A percentile compares a stretch with the other conserved stretches of the same genome.
These are phyloP conservation scores for Apodemia mormo DNA, from an alignment of 2,888 invertebrate genomes.

Conservation along the genomic window DNA sequence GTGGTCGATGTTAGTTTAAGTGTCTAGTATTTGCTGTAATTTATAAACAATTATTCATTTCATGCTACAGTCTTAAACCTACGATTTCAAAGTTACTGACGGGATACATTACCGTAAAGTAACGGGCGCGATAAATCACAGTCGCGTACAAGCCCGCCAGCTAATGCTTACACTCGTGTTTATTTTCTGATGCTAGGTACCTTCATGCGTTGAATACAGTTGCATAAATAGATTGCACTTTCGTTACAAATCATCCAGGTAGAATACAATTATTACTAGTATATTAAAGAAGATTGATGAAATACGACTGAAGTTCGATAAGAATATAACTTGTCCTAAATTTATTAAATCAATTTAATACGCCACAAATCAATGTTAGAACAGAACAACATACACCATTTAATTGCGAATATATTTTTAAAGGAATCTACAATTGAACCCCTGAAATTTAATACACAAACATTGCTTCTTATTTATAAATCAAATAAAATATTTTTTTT, in stretches of 20 bases:
- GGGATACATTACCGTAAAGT: conserved; percentile 1
- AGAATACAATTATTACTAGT: not conserved
- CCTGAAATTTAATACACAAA: no score
- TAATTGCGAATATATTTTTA: no score
- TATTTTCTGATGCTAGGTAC: not conserved
- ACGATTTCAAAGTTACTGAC: conserved; percentile 4
- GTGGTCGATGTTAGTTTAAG: not conserved
- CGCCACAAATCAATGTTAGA: no score
- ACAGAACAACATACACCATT: no score
- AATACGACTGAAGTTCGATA: not conserved
- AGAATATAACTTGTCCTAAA: no score
- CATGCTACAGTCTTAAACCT: not conserved
- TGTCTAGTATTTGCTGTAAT: not conserved
- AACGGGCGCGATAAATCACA: conserved; percentile 4
- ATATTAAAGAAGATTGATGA: not conserved
- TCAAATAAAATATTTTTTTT: no score
- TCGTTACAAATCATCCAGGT: not conserved
- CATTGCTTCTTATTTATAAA: no score
- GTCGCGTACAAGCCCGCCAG: not conserved
- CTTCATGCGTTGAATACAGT: not conserved
- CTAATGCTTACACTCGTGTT: not conserved
- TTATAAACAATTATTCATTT: not conserved
- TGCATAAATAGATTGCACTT: not conserved
- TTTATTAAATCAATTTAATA: no score
- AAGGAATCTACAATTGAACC: no score